A percentile compares a stretch with the other conserved stretches of the same genome.
Evolutionary conservation across 2,888 invertebrate species (phyloP).

Genomic region (Bombylius discolor): DNA sequence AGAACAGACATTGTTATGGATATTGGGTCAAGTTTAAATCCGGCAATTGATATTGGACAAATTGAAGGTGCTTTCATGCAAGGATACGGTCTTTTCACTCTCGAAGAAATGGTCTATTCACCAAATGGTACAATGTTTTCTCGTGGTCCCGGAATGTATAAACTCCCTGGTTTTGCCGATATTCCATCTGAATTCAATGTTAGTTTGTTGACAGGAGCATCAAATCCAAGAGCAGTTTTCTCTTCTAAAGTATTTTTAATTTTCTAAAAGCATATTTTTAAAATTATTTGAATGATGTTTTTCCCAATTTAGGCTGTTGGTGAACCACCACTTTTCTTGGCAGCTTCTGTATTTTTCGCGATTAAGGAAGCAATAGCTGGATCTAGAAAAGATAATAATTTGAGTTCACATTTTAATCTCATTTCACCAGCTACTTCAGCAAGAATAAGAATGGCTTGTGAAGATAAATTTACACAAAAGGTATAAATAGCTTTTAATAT

Average conservation of each 20-base stretch:
- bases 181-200: constrained; percentile 89
- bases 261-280: background rate
- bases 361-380: constrained; percentile 76
- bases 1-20: constrained; percentile 95
- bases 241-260: constrained; percentile 74
- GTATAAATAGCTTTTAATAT: constrained; percentile 35
- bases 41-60: constrained; percentile 93
- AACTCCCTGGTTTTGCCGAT: constrained; percentile 84
- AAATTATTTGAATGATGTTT: background rate
- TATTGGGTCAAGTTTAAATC: constrained; percentile 86
- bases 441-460: constrained; percentile 78
- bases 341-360: constrained; percentile 78
- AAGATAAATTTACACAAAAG: constrained; percentile 67
- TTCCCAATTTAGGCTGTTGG: constrained; percentile 67
- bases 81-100: constrained; percentile 82
- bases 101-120: constrained; percentile 82
- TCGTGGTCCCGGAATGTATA: constrained; percentile 85
- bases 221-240: constrained; percentile 83
- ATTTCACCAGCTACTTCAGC: constrained; percentile 82
- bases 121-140: constrained; percentile 70
- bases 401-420: constrained; percentile 46
- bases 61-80: constrained; percentile 91
- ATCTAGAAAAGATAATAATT: constrained; percentile 58
- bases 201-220: constrained; percentile 74
- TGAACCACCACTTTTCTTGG: constrained; percentile 87